A percentile compares a stretch with the other conserved stretches of the same genome.
These are phyloP conservation scores for Geodia barretti DNA, from an alignment of 37 sponge, comb jelly and placozoan species.

Conservation along the genomic window DNA sequence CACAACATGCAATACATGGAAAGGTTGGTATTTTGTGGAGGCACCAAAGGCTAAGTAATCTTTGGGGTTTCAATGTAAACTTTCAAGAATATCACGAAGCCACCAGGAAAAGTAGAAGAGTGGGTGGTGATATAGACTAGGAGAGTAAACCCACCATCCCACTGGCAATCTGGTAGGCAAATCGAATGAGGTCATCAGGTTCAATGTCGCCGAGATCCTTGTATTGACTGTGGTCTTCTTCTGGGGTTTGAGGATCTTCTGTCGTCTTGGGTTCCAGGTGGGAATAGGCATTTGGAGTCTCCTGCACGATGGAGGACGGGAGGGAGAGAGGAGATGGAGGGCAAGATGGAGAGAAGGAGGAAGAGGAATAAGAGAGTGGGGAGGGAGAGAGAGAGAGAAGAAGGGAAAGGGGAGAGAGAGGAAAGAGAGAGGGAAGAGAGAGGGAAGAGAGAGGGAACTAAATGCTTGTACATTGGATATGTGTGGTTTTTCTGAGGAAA, in stretches of 20 bases:
- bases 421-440: too few relatives aligned
- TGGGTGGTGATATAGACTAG: background rate
- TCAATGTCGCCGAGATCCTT: constrained; percentile 51
- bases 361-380: background rate
- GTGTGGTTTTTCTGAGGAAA: too few relatives aligned
- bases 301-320: constrained; percentile 14
- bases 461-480: too few relatives aligned
- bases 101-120: background rate
- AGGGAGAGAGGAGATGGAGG: background rate
- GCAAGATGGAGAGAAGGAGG: background rate
- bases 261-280: constrained; percentile 16
- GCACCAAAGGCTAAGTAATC: too few relatives aligned
- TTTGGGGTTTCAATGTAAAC: too few relatives aligned
- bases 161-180: constrained; percentile 73
- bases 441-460: too few relatives aligned
- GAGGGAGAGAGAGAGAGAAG: too few relatives aligned
- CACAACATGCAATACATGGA: too few relatives aligned
- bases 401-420: too few relatives aligned
- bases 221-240: constrained; percentile 10
- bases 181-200: constrained; percentile 47
- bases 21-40: too few relatives aligned
- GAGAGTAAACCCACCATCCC: constrained; percentile 67
- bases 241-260: too few relatives aligned
- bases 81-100: background rate
- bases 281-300: constrained; percentile 37